Evolutionary conservation across 2,797 vertebrate species (phyloP).

Genomic region (Sebastes hubbsi): DNA sequence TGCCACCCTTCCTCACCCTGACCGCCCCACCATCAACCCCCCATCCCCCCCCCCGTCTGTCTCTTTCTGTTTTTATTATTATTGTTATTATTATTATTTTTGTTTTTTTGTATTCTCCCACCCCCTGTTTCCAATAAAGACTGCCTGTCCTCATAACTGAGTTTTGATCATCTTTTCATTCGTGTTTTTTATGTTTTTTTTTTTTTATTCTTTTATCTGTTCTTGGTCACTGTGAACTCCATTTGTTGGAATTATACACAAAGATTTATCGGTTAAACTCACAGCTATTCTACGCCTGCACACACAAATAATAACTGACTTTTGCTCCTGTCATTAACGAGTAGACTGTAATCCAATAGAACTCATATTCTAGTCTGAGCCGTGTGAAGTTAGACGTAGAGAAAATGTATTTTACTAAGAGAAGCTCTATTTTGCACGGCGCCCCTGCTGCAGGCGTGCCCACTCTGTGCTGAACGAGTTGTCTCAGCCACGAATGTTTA

Average conservation of each 20-base stretch:
- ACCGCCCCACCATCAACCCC: conserved; percentile 64
- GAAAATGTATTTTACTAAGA: conserved; percentile 81
- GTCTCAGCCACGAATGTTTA: conserved; percentile 46
- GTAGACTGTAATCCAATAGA: conserved; percentile 32
- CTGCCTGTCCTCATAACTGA: conserved; percentile 92
- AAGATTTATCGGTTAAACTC: conserved; percentile 13
- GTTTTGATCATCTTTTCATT: conserved; percentile 86
- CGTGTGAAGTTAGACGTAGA: conserved; percentile 67
- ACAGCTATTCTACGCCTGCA: background rate
- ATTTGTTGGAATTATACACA: conserved; percentile 30
- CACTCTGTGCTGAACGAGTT: conserved; percentile 39
- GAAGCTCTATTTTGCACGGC: conserved; percentile 81
- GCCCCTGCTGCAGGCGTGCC: conserved; percentile 21
- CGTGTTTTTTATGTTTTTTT: conserved; percentile 42
- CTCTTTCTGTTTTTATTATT: conserved; percentile 86
- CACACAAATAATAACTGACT: background rate
- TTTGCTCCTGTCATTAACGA: conserved; percentile 29
- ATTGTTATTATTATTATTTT: conserved; percentile 85
- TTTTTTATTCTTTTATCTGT: conserved; percentile 25
- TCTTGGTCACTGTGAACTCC: conserved; percentile 47
- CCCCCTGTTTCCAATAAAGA: conserved; percentile 96
- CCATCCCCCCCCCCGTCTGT: conserved; percentile 74
- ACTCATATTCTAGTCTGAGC: conserved; percentile 62
- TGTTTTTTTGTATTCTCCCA: conserved; percentile 88
- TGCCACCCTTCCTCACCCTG: conserved; percentile 57